phyloP scores from a whole-genome alignment of 2,113 vertebrate species.

The Melozone crissalis region DNA sequence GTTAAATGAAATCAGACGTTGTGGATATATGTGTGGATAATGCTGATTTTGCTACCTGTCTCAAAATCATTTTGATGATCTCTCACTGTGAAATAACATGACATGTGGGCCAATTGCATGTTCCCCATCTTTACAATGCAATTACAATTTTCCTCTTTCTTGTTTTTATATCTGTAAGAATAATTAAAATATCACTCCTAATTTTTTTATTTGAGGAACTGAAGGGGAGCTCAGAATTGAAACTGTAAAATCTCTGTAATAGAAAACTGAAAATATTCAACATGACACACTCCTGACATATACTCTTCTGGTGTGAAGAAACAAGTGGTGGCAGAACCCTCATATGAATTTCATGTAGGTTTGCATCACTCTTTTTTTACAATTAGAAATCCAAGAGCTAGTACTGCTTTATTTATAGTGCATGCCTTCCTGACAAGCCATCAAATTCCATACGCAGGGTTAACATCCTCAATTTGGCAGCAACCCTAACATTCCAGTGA shows the following conservation, averaged over 20 bases:
- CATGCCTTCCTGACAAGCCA: not conserved
- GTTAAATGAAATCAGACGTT: not conserved
- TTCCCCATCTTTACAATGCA: not conserved
- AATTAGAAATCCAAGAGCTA: not conserved
- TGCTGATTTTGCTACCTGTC: not conserved
- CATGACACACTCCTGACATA: slow-evolving; percentile 78
- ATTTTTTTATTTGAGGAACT: slow-evolving; percentile 80
- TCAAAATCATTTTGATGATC: not conserved
- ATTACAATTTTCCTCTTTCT: not conserved
- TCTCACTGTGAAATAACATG: not conserved
- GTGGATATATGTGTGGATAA: not conserved
- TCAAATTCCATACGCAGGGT: not conserved
- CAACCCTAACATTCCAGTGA: not conserved
- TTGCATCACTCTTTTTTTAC: not conserved
- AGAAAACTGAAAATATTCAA: slow-evolving; percentile 82
- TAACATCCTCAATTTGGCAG: not conserved
- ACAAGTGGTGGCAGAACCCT: slow-evolving; percentile 63
- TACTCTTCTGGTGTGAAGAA: slow-evolving; percentile 72
- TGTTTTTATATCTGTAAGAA: slow-evolving; percentile 62
- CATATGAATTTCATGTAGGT: not conserved
- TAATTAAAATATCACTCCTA: slow-evolving; percentile 77
- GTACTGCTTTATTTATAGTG: not conserved
- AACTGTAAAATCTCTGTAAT: slow-evolving; percentile 83
- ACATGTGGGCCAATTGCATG: not conserved
- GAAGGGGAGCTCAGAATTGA: slow-evolving; percentile 75